Evolutionary conservation across 92 coral and sea anemone genomes (phyloP), one percentile per base, ranked within the genome.

Genomic region (Siderastrea siderea): DNA sequence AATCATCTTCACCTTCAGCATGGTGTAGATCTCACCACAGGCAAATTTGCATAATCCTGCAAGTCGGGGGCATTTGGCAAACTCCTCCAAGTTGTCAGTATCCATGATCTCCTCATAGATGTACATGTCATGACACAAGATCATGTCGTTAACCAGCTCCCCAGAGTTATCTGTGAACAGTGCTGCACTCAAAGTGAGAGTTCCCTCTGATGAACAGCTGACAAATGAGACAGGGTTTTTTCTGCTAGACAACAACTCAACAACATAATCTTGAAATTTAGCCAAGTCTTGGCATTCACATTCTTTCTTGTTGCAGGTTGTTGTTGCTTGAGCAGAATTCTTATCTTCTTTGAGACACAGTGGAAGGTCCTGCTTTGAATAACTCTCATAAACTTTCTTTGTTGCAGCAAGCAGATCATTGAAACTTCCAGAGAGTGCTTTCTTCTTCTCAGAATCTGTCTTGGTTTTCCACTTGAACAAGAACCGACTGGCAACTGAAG

Each of bases 191-290:
- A 88, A 69, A 13, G 78, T 68, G 75, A 88, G 58, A 67, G 67
- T 74, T 38, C 92, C 88, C 13, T 82, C 77, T 49, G 58, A 45
- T 53, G 82, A 76, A 44, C 80, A 78, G 44, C 80, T 82, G 62
- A 88, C 67, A 70, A 82, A 76, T 61, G 87, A 88, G 49, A 88
- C 83, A n/a, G 92, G 92, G 70, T 82, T 88, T 63, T 53, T 70
- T 50, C 71, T 79, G 68, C 83, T 68, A 0, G 88, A 82, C 62
- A 88, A 68, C 17, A 88, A 59, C 50, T 88, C 85, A 57, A 82
- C 47, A 19, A 83, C 65, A 77, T 82, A 54, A 44, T 88, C 88
- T 77, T 75, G 83, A 77, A 88, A 88, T 68, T 83, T 82, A 7
- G 77, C 77, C 58, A 88, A 8, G 57, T 88, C 88, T 68, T 83